Evolutionary conservation across 2,797 vertebrate species (phyloP).

Genomic region (Pristis pectinata): DNA sequence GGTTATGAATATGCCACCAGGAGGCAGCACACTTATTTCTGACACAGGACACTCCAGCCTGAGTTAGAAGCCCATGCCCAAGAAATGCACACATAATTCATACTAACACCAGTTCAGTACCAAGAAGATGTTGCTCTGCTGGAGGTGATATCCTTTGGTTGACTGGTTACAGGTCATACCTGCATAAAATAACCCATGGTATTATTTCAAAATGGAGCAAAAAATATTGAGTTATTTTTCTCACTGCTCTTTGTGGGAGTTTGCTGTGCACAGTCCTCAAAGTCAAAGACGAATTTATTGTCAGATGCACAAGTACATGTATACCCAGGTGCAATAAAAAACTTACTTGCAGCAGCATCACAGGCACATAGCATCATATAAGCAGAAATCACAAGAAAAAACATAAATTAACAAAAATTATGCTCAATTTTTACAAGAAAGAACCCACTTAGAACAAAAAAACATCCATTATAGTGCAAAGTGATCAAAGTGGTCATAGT

Average conservation of each 20-base stretch:
- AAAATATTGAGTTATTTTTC: neutral
- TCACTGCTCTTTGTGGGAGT: neutral
- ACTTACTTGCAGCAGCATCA: no score
- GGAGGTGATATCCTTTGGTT: neutral
- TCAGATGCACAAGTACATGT: no score
- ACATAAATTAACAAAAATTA: no score
- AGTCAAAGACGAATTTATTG: no score
- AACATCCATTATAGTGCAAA: no score
- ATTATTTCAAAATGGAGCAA: neutral
- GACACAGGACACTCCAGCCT: neutral
- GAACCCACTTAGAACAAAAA: no score
- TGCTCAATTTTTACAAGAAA: no score
- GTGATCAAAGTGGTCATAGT: no score
- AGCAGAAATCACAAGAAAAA: no score
- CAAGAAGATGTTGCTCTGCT: neutral
- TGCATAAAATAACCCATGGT: neutral
- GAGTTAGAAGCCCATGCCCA: neutral
- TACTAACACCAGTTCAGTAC: neutral
- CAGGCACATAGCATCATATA: no score
- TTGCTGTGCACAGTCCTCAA: neutral
- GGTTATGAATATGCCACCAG: neutral
- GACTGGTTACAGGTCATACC: neutral
- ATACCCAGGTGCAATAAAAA: no score
- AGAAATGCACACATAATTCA: neutral
- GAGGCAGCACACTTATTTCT: neutral